Evolutionary conservation across 2,888 invertebrate species (phyloP).

Genomic region (Drosophila sordidula): DNA sequence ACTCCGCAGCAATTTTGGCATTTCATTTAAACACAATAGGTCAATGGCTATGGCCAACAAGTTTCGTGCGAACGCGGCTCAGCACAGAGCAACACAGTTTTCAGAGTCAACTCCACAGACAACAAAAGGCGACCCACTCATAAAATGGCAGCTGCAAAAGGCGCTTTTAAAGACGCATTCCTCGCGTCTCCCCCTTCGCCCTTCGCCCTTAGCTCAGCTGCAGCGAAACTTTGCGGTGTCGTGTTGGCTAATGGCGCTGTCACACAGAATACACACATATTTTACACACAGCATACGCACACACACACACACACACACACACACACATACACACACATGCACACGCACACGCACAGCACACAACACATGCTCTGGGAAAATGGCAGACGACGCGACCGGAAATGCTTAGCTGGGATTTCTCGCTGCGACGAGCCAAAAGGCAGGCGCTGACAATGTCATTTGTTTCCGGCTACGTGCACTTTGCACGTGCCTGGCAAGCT

Average conservation of each 20-base stretch:
- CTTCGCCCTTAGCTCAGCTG: constrained; percentile 4
- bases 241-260: constrained; percentile 67
- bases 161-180: constrained; percentile 14
- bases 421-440: constrained; percentile 34
- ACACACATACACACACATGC: constrained; percentile 34
- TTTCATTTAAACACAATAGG: constrained; percentile 42
- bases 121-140: constrained; percentile 56
- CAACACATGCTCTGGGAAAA: constrained; percentile 34
- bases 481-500: constrained; percentile 61
- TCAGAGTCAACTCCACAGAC: constrained; percentile 17
- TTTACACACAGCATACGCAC: constrained; percentile 9
- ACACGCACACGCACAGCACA: constrained; percentile 7
- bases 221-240: constrained; percentile 53
- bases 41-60: constrained; percentile 17
- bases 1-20: constrained; percentile 29
- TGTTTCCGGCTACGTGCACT: constrained; percentile 76
- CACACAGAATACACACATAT: constrained; percentile 30
- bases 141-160: constrained; percentile 59
- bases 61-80: constrained; percentile 3
- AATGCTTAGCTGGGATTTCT: constrained; percentile 78
- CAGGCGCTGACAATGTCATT: constrained; percentile 74
- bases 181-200: background rate
- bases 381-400: constrained; percentile 61
- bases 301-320: constrained; percentile 10
- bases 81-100: too few species aligned